Evolutionary conservation across 2,113 vertebrate species (phyloP), one percentile per base, ranked within the genome.

Genomic region (Triplophysa rosa): DNA sequence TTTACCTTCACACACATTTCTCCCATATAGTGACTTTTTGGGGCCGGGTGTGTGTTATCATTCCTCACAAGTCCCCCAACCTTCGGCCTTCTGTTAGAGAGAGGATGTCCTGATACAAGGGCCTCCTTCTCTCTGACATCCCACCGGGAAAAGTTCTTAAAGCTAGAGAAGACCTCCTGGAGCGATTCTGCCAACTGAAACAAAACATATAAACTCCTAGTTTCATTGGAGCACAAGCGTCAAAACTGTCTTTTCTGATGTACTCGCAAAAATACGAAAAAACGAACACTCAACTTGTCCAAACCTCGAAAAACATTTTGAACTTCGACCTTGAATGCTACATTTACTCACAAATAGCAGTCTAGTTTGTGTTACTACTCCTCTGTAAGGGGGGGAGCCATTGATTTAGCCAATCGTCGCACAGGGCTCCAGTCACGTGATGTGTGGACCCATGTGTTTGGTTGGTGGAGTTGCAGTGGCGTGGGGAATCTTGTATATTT

Each of bases 401-500:
- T 71, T 75, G 84, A 89, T 89, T 90, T 87, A 71, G 26, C 84
- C 87, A 80, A 87, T 89, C 86, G 86, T 78, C 79, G 77, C 84
- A 77, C 61, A 19, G 85, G 67, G 78, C 75, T 66, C 61, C 58
- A 77, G 86, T 88, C 83, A 86, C 76, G 21, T 62, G 86, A 87
- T 84, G 83, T 16, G 59, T 45, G 54, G 78, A 83, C 83, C 86
- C 52, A 42, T 84, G 88, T 86, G 86, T 80, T 85, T 79, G 88
- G 86, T 87, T 87, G 85, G 88, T 88, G 80, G 82, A 77, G 84
- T 73, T 63, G 72, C 79, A 88, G 88, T 84, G 87, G 89, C 88
- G 82, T 90, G 87, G 89, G 89, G 87, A 90, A 90, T 92, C 92
- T 88, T 93, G 91, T 91, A 92, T 93, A 93, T 93, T 93, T 93